A percentile compares a stretch with the other conserved stretches of the same genome.
Evolutionary conservation across 2,888 invertebrate species (phyloP).

Genomic region (Meteorus colon): DNA sequence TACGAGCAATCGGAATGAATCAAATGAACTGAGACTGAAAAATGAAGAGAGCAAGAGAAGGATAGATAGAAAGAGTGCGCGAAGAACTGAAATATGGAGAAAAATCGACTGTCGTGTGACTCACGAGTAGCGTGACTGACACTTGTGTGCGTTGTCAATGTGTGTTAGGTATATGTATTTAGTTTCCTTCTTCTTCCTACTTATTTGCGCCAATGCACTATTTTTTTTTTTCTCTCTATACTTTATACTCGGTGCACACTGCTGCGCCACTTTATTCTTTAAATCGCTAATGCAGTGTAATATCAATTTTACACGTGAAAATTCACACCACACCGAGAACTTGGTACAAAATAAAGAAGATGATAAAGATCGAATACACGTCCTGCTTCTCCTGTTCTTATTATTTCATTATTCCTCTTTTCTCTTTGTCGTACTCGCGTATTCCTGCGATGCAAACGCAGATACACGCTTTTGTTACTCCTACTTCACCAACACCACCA

Average conservation of each 20-base stretch:
- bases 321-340: slow-evolving; percentile 4
- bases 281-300: slow-evolving; percentile 41
- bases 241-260: slow-evolving; percentile 55
- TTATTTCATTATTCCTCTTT: slow-evolving; percentile 14
- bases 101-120: slow-evolving; percentile 37
- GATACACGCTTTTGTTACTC: too few species aligned
- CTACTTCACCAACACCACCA: too few species aligned
- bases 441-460: background rate
- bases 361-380: slow-evolving; percentile 9
- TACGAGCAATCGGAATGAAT: slow-evolving; percentile 7
- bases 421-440: slow-evolving; percentile 14
- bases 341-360: slow-evolving; percentile 35
- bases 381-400: background rate
- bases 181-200: slow-evolving; percentile 9
- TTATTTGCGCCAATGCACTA: background rate
- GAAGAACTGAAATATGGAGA: slow-evolving; percentile 21
- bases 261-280: slow-evolving; percentile 58
- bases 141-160: slow-evolving; percentile 42
- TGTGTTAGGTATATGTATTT: slow-evolving; percentile 28
- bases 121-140: slow-evolving; percentile 42
- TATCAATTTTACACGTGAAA: background rate
- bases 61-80: slow-evolving; percentile 17
- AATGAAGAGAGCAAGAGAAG: slow-evolving; percentile 1
- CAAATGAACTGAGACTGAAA: slow-evolving; percentile 30
- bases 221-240: background rate